Evolutionary conservation across 2,888 invertebrate genomes (phyloP), one percentile per base, ranked within the genome.

Genomic region (Poecilobothrus nobilitatus): DNA sequence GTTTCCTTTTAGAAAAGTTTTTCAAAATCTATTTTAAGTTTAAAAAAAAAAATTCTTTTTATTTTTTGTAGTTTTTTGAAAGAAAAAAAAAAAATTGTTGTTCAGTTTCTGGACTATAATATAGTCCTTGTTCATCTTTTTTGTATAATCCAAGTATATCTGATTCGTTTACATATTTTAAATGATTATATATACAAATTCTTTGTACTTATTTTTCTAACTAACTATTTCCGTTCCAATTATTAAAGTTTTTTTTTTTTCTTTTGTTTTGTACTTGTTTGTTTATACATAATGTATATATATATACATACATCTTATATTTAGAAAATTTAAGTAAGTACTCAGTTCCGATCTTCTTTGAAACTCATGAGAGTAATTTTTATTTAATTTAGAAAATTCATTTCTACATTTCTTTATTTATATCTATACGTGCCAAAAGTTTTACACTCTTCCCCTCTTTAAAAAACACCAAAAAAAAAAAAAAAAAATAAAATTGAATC

Each of bases 171-270:
- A n/a, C n/a, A n/a, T n/a, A 27, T 27, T 27, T 27, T 27, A 27
- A 27, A 27, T 27, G 27, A 27, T 27, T 27, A 27, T 27, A 27
- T 27, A 27, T 27, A 27, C 27, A 27, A 27, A 27, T 27, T 5
- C 27, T 27, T 27, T 27, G 27, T 27, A 53, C 53, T 18, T 18
- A 53, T 53, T 18, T 15, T 18, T 53, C 15, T 53, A 53, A 53
- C 53, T 53, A 53, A 53, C 53, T 53, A 53, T 53, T 53, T 53
- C 53, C 53, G 53, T 53, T 53, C 53, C 53, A 53, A 53, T 53
- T 53, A 53, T 53, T 53, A 1, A 18, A 18, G 9, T 53, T 18
- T 53, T 6, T 53, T 53, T 6, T 53, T 6, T 53, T 53, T 7
- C 8, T 37, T 2, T 18, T 53, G 1, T 53, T 18, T 53, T 53